A percentile compares a stretch with the other conserved stretches of the same genome.
These are phyloP conservation scores for Salvelinus alpinus DNA, from an alignment of 2,113 vertebrate genomes.

Conservation along the genomic window DNA sequence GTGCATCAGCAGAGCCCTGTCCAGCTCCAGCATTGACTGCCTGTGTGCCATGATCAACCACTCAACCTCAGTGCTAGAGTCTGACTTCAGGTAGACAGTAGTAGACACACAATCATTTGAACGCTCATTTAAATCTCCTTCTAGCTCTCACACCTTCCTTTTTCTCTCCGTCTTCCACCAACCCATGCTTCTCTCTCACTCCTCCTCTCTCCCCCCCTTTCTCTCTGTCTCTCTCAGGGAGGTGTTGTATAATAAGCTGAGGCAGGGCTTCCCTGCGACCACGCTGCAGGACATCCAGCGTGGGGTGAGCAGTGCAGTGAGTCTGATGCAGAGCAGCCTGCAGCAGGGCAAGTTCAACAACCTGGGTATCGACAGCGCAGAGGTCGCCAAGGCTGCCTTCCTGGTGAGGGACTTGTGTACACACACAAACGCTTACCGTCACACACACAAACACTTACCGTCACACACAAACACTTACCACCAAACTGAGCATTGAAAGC, in stretches of 20 bases:
- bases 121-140: not conserved
- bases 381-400: slow-evolving; percentile 92
- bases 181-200: not conserved
- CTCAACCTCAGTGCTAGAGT: slow-evolving; percentile 89
- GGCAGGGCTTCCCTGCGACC: slow-evolving; percentile 92
- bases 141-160: not conserved
- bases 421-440: not conserved
- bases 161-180: not conserved
- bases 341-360: slow-evolving; percentile 98
- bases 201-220: not conserved
- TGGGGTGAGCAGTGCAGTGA: slow-evolving; percentile 96
- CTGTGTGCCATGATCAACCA: slow-evolving; percentile 99
- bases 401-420: slow-evolving; percentile 81
- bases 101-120: not conserved
- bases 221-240: slow-evolving; percentile 73
- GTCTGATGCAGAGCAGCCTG: slow-evolving; percentile 96
- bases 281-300: slow-evolving; percentile 96
- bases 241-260: slow-evolving; percentile 88
- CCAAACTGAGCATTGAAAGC: no score
- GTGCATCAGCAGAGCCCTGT: slow-evolving; percentile 92
- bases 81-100: slow-evolving; percentile 88
- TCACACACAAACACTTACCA: not conserved
- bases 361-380: slow-evolving; percentile 92
- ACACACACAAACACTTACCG: not conserved
- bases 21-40: slow-evolving; percentile 96